A percentile compares a stretch with the other conserved stretches of the same genome.
Conservation (phyloP, 2,797 vertebrate species). For the Cuculus canorus region DNA sequence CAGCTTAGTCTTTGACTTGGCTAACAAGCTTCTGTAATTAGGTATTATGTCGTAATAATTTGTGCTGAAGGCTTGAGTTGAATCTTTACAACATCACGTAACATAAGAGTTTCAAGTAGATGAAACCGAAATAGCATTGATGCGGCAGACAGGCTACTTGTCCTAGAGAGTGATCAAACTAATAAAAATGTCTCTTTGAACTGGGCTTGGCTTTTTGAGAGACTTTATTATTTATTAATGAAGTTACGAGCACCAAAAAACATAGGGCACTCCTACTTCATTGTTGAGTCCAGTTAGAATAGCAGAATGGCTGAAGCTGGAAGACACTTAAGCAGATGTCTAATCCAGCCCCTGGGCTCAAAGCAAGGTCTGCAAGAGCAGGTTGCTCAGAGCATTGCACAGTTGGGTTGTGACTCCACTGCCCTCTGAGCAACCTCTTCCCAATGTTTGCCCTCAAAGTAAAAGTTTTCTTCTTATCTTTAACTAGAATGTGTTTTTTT, state of each 20-base stretch:
- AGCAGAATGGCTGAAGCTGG: neutral
- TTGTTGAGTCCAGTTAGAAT: neutral
- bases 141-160: neutral
- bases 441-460: neutral
- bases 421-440: neutral
- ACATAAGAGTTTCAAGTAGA: neutral
- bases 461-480: neutral
- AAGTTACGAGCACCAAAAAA: neutral
- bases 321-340: neutral
- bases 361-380: neutral
- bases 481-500: too few species aligned
- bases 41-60: neutral
- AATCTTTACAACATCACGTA: neutral
- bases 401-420: neutral
- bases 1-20: neutral
- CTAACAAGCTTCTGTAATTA: neutral
- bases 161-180: neutral
- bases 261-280: neutral
- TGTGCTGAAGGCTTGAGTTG: neutral
- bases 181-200: neutral
- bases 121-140: neutral
- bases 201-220: neutral
- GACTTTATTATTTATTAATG: neutral
- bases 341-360: neutral
- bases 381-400: neutral